These are phyloP conservation scores for Amblyornis subalaris DNA, from an alignment of 2,113 vertebrate genomes.

Conservation along the genomic window DNA sequence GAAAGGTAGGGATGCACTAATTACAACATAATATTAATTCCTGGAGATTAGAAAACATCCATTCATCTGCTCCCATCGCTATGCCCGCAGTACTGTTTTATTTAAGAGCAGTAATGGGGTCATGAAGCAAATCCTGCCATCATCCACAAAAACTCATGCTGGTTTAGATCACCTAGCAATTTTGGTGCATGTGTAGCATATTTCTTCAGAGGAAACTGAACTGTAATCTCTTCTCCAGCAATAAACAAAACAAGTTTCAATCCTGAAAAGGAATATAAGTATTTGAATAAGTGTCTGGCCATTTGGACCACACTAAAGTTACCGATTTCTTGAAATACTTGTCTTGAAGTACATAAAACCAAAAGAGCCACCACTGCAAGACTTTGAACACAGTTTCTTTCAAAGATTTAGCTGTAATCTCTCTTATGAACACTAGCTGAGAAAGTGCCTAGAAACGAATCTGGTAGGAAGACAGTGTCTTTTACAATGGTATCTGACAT, in stretches of 20 bases:
- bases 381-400: neutral
- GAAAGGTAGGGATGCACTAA: neutral
- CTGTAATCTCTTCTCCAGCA: neutral
- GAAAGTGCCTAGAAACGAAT: neutral
- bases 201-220: neutral
- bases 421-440: neutral
- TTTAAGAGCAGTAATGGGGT: neutral
- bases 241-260: neutral
- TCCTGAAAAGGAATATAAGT: neutral
- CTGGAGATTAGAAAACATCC: neutral
- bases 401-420: neutral
- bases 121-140: neutral
- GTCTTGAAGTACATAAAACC: neutral
- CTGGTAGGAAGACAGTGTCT: neutral
- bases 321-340: neutral
- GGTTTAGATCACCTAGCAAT: neutral
- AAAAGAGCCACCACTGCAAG: neutral
- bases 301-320: neutral
- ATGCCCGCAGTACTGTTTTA: neutral
- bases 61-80: neutral
- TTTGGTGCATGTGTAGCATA: rapidly evolving
- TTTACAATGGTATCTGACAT: neutral
- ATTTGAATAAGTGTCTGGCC: neutral
- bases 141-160: neutral
- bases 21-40: neutral